Evolutionary conservation across 2,888 invertebrate genomes (phyloP), one percentile per base, ranked within the genome.

Genomic region (Scaptomyza polygonia): DNA sequence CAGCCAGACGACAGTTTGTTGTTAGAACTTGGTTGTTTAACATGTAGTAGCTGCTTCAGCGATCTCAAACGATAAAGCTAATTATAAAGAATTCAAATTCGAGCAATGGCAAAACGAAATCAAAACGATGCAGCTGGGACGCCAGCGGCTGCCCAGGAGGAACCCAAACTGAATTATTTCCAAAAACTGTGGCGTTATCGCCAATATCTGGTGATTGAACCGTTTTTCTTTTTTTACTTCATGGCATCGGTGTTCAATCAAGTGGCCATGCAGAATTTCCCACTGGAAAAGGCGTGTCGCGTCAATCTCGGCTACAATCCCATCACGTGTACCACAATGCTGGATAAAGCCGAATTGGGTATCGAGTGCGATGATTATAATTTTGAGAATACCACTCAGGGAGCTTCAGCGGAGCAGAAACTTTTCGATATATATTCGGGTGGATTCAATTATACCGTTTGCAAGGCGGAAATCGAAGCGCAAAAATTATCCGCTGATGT

Each of bases 251-350:
- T 90, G 8, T 88, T 91, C 45, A 91, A 90, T 67, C 67, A 77
- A 25, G 89, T 92, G 61, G 91, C 91, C 47, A 86, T 91, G 72
- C 88, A 89, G 70, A 92, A 90, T 70, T 90, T 92, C 27, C 90
- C 91, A 0, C 68, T 91, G 49, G 91, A 92, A 48, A 92, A 92
- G 82, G 91, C 91, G 5, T 92, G 92, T 52, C 88, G 91, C 25
- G 89, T 92, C 2, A 91, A 91, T 77, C 86, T 91, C 34, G 89
- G 89, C 25, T 91, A 91, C 64, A 89, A 77, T 55, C 75, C 81
- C 51, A 45, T 79, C 12, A 84, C 90, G 25, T 92, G 92, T 55
- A 73, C 81, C 32, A 88, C 91, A 8, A 90, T 90, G 71, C 64
- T 92, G 63, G 90, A 92, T 36, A 92, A 91, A 59, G 77, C 89